A percentile compares a stretch with the other conserved stretches of the same genome.
phyloP scores from a whole-genome alignment of 2,797 vertebrate genomes.

The Margarornis squamiger region DNA sequence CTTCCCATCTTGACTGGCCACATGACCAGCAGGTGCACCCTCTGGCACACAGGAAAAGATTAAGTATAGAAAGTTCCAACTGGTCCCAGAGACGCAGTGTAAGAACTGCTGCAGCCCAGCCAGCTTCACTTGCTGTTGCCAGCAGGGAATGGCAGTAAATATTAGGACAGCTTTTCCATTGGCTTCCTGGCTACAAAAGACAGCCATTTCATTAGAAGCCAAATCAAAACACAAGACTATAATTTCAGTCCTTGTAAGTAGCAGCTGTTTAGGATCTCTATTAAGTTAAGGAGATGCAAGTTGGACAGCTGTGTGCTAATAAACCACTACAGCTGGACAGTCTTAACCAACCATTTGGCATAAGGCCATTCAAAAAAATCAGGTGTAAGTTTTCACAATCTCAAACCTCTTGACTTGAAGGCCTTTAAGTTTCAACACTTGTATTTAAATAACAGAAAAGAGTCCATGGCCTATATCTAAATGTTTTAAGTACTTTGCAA shows the following conservation, averaged over 20 bases:
- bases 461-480: not conserved
- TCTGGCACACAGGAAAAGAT: not conserved
- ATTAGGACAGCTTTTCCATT: not conserved
- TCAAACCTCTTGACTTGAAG: not conserved
- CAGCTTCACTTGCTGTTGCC: not conserved
- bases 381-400: not conserved
- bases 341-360: not conserved
- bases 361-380: not conserved
- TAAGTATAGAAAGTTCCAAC: not conserved
- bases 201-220: not conserved
- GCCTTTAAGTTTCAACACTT: not conserved
- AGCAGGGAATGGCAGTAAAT: not conserved
- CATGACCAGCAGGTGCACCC: not conserved
- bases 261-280: not conserved
- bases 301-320: not conserved
- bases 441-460: not conserved
- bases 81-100: not conserved
- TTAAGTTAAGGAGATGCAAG: not conserved
- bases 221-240: not conserved
- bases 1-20: not conserved
- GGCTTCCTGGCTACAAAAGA: not conserved
- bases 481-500: not conserved
- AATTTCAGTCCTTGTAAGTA: not conserved
- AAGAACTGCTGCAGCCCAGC: not conserved
- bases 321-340: not conserved